These are phyloP conservation scores for Neolamprologus brichardi DNA, from an alignment of 2,113 vertebrate species.

Conservation along the genomic window DNA sequence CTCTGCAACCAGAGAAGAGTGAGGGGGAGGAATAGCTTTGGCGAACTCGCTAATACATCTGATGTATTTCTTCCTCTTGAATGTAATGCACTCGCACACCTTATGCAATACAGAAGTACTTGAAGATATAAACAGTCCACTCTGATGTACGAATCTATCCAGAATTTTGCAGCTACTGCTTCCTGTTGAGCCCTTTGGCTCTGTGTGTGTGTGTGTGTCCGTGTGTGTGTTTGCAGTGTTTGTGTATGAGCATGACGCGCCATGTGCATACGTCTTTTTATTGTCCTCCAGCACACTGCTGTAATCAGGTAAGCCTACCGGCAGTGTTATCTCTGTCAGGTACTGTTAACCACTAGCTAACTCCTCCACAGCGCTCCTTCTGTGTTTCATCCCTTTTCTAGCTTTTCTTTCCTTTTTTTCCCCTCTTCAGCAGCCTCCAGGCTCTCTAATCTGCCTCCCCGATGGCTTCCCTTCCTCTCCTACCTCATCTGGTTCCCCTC, in stretches of 20 bases:
- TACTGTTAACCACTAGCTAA: slow-evolving; percentile 11
- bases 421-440: slow-evolving; percentile 23
- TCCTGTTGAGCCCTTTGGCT: not conserved
- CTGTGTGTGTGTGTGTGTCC: not conserved
- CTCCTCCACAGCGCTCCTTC: not conserved
- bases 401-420: slow-evolving; percentile 15
- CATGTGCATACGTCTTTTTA: not conserved
- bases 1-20: slow-evolving; percentile 25
- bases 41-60: slow-evolving; percentile 23
- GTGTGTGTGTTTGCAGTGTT: not conserved
- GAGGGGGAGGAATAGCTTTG: slow-evolving; percentile 25
- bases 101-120: not conserved
- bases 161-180: not conserved
- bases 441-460: slow-evolving; percentile 27
- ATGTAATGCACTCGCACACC: not conserved
- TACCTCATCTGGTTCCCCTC: slow-evolving; percentile 16
- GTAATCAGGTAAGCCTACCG: slow-evolving; percentile 43
- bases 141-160: not conserved
- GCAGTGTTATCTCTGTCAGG: slow-evolving; percentile 33
- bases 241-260: not conserved
- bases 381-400: slow-evolving; percentile 16
- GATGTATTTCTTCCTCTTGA: slow-evolving; percentile 29
- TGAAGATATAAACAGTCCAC: not conserved
- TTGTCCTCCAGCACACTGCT: slow-evolving; percentile 23
- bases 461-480: slow-evolving; percentile 22